A percentile compares a stretch with the other conserved stretches of the same genome.
Evolutionary conservation across 1,140 invertebrate genomes (phyloP).

Genomic region (Drosophila baimaii): DNA sequence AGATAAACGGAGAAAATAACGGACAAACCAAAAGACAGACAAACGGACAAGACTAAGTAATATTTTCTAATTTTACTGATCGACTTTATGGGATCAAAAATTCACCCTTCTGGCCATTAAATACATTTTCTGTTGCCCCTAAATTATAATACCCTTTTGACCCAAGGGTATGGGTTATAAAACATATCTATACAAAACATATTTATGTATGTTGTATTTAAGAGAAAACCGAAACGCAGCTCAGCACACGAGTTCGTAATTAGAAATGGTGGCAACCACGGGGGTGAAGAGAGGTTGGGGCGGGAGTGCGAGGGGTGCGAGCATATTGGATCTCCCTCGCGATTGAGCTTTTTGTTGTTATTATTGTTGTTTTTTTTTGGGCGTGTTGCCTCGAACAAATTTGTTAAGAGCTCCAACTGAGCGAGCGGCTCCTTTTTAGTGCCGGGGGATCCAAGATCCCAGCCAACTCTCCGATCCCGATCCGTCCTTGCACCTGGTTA

Average conservation of each 20-base stretch:
- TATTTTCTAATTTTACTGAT: background rate
- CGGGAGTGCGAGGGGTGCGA: conserved; percentile 2
- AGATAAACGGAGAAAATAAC: background rate
- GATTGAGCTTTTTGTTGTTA: conserved; percentile 16
- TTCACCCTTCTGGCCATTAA: too few relatives aligned
- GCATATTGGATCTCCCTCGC: conserved; percentile 46
- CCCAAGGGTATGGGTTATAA: background rate
- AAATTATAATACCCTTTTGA: background rate
- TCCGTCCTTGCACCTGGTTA: conserved; percentile 67
- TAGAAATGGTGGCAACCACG: conserved; percentile 46
- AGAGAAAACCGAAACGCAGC: conserved; percentile 44
- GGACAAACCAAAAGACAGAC: background rate
- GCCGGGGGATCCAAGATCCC: conserved; percentile 24
- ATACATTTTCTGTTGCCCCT: background rate
- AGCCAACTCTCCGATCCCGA: background rate
- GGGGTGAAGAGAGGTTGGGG: conserved; percentile 24
- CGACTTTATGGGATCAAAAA: background rate
- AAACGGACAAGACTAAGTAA: background rate
- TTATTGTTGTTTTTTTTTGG: conserved; percentile 54
- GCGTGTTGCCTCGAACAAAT: conserved; percentile 83
- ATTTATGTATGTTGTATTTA: conserved; percentile 10
- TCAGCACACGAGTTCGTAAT: conserved; percentile 77
- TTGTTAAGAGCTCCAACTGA: conserved; percentile 83
- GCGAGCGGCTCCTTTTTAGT: conserved; percentile 82
- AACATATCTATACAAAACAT: background rate